Conservation (phyloP, 2,888 invertebrate genomes). For the Drosophila lutescens region DNA sequence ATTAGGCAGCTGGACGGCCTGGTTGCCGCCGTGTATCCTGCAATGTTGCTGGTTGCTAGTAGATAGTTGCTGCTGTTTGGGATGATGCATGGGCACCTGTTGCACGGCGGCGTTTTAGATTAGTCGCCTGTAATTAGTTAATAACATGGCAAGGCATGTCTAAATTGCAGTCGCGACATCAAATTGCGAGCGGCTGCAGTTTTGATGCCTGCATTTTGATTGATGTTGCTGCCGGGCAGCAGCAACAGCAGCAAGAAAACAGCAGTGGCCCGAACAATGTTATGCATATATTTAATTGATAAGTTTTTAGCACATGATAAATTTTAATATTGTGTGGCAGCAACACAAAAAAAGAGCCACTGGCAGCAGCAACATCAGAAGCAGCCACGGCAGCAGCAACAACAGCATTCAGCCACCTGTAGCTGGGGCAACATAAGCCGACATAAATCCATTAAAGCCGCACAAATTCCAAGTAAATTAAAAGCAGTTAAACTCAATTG, state of each 20-base stretch:
- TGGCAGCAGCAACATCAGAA: slow-evolving; percentile 25
- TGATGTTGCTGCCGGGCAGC: slow-evolving; percentile 81
- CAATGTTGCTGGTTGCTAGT: slow-evolving; percentile 11
- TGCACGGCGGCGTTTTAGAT: slow-evolving; percentile 77
- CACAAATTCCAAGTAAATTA: slow-evolving; percentile 77
- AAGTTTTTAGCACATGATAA: slow-evolving; percentile 84
- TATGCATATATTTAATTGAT: slow-evolving; percentile 83
- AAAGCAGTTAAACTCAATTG: slow-evolving; percentile 78
- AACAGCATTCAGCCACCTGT: slow-evolving; percentile 24
- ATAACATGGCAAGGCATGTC: slow-evolving; percentile 83
- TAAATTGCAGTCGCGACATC: slow-evolving; percentile 77
- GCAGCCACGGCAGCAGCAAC: slow-evolving; percentile 15
- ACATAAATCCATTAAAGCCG: slow-evolving; percentile 78
- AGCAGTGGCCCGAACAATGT: slow-evolving; percentile 58
- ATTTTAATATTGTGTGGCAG: slow-evolving; percentile 70
- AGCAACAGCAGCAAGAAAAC: slow-evolving; percentile 10
- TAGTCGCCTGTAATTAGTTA: slow-evolving; percentile 83
- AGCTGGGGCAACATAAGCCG: slow-evolving; percentile 66
- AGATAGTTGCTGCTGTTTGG: slow-evolving; percentile 23
- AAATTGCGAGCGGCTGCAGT: slow-evolving; percentile 60
- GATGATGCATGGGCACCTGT: slow-evolving; percentile 72
- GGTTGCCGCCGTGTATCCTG: slow-evolving; percentile 32
- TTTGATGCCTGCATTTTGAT: slow-evolving; percentile 73
- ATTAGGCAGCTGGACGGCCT: slow-evolving; percentile 71
- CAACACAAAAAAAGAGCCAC: slow-evolving; percentile 27